Conservation (phyloP, 2,113 vertebrate species). For the Pyrgilauda ruficollis region DNA sequence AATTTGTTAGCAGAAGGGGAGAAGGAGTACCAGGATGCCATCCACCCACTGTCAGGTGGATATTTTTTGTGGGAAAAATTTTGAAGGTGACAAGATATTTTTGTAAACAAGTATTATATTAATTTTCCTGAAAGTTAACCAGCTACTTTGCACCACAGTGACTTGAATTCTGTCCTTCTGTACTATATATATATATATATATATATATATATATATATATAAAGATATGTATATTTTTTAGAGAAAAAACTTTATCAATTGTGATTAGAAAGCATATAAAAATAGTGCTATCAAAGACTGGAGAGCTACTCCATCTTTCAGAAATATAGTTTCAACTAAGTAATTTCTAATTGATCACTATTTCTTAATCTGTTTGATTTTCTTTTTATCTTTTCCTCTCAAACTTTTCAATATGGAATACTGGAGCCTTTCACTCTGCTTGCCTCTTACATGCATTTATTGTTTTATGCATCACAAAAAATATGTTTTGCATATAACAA, state of each 20-base stretch:
- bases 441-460: neutral
- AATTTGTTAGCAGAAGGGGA: neutral
- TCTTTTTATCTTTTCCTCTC: neutral
- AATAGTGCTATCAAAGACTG: neutral
- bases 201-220: neutral
- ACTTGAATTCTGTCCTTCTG: neutral
- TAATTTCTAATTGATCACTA: neutral
- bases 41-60: neutral
- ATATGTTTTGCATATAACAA: neutral
- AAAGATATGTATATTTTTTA: neutral
- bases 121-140: neutral
- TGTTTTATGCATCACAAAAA: neutral
- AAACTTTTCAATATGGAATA: neutral
- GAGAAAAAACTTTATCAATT: neutral
- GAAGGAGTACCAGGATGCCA: neutral
- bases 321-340: neutral
- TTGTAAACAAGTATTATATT: neutral
- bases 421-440: neutral
- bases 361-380: neutral
- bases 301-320: neutral
- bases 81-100: neutral
- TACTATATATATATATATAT: neutral
- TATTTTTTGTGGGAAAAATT: neutral
- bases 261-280: neutral
- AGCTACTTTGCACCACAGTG: neutral